These are phyloP conservation scores for Muscicapa comitata DNA, from an alignment of 2,797 vertebrate genomes.

Conservation along the genomic window DNA sequence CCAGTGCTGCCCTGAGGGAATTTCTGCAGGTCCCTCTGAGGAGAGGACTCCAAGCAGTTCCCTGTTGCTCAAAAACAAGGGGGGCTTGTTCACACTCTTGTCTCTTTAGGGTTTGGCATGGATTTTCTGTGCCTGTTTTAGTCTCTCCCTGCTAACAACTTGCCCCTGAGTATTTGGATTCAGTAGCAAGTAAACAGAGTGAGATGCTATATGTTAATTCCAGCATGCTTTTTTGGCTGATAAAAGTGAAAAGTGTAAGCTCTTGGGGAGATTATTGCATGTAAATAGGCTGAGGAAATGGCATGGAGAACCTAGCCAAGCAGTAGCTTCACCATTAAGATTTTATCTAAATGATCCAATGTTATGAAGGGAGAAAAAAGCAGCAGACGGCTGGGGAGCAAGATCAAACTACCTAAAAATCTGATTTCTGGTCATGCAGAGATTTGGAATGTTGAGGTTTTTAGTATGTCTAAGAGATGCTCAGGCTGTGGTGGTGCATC, in stretches of 20 bases:
- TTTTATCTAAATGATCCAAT: constrained; percentile 4
- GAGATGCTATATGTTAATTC: constrained; percentile 44
- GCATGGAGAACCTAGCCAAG: background rate
- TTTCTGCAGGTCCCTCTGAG: background rate
- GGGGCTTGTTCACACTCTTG: background rate
- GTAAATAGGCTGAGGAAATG: background rate
- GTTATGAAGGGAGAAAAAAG: background rate
- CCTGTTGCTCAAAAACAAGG: background rate
- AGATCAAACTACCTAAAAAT: background rate
- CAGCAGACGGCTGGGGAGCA: background rate
- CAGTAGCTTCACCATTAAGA: background rate
- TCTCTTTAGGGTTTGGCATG: background rate
- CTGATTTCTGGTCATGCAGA: background rate
- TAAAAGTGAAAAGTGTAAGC: constrained; percentile 21
- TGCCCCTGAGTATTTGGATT: constrained; percentile 27
- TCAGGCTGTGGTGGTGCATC: background rate
- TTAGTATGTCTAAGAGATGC: background rate
- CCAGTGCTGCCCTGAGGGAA: background rate
- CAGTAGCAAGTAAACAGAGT: background rate
- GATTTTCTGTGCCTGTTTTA: background rate
- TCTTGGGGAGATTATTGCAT: background rate
- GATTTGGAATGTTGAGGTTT: background rate
- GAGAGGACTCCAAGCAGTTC: background rate
- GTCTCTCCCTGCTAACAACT: background rate
- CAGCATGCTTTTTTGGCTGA: constrained; percentile 10